Percentiles rank a stretch among this genome's conserved stretches.
phyloP scores from a whole-genome alignment of 1,140 invertebrate species.

The Lepeophtheirus salmonis region DNA sequence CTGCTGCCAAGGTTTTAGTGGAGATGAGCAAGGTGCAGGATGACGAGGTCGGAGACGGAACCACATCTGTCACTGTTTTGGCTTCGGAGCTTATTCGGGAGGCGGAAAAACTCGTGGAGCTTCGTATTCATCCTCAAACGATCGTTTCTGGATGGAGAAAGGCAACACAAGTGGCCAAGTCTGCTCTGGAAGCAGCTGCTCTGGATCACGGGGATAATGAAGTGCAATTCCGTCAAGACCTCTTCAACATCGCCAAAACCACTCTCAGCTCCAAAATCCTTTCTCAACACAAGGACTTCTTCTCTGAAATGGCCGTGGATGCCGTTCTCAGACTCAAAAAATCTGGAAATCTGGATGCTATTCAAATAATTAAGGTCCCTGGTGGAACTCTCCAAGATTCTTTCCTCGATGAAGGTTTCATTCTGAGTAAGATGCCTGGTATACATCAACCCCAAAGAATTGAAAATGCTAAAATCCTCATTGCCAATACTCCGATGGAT shows the following conservation, averaged over 20 bases:
- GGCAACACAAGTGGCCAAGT: slow-evolving; percentile 57
- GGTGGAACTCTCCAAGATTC: slow-evolving; percentile 82
- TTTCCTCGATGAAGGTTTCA: slow-evolving; percentile 93
- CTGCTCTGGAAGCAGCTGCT: slow-evolving; percentile 55
- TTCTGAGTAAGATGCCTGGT: slow-evolving; percentile 89
- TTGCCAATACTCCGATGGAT: slow-evolving; percentile 99
- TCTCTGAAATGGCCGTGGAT: slow-evolving; percentile 82
- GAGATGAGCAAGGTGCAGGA: slow-evolving; percentile 97
- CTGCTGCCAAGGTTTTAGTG: slow-evolving; percentile 93
- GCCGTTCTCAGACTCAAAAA: slow-evolving; percentile 86
- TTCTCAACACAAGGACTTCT: slow-evolving; percentile 91
- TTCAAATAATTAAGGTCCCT: slow-evolving; percentile 82
- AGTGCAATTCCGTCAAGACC: slow-evolving; percentile 60
- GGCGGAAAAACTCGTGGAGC: slow-evolving; percentile 78
- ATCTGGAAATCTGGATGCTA: slow-evolving; percentile 80
- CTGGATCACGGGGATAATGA: slow-evolving; percentile 40
- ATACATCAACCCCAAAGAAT: slow-evolving; percentile 69
- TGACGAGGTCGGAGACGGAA: slow-evolving; percentile 98
- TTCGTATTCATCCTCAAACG: slow-evolving; percentile 95
- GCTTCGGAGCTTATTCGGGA: slow-evolving; percentile 85
- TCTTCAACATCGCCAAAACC: slow-evolving; percentile 91
- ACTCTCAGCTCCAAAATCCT: slow-evolving; percentile 97
- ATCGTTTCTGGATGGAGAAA: slow-evolving; percentile 87
- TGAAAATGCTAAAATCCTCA: slow-evolving; percentile 85
- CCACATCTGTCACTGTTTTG: slow-evolving; percentile 92